phyloP scores from a whole-genome alignment of 2,888 invertebrate species.

The Ectropis crepuscularia region DNA sequence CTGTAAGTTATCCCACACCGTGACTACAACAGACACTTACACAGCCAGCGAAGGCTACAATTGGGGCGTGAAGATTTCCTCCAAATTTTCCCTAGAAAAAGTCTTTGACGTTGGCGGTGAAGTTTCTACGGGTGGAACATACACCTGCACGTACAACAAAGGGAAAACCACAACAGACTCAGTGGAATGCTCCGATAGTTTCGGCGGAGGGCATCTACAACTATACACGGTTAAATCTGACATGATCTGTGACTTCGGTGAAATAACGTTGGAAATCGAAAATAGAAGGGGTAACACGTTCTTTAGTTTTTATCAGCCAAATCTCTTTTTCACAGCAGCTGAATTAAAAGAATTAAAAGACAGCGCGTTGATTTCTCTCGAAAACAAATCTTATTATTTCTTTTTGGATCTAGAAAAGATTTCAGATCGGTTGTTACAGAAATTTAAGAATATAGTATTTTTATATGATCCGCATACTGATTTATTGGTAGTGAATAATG shows the following conservation, averaged over 20 bases:
- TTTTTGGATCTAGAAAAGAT: neutral
- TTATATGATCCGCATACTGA: neutral
- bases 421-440: conserved; percentile 1
- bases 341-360: neutral
- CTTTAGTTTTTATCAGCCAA: neutral
- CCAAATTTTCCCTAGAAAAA: neutral
- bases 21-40: conserved; percentile 5
- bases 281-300: neutral
- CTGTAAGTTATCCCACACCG: conserved; percentile 5
- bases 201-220: neutral
- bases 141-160: conserved; percentile 3
- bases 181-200: neutral
- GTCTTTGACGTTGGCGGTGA: neutral
- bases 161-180: neutral
- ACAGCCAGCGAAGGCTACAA: conserved; percentile 3
- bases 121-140: conserved; percentile 2
- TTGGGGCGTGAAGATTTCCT: neutral
- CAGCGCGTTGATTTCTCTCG: neutral
- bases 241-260: neutral
- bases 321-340: neutral
- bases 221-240: conserved; percentile 1
- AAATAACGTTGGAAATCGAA: neutral
- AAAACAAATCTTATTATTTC: neutral
- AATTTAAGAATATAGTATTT: neutral
- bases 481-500: neutral